Evolutionary conservation across 1,140 invertebrate species (phyloP), one percentile per base, ranked within the genome.

Genomic region (Drosophila asahinai): DNA sequence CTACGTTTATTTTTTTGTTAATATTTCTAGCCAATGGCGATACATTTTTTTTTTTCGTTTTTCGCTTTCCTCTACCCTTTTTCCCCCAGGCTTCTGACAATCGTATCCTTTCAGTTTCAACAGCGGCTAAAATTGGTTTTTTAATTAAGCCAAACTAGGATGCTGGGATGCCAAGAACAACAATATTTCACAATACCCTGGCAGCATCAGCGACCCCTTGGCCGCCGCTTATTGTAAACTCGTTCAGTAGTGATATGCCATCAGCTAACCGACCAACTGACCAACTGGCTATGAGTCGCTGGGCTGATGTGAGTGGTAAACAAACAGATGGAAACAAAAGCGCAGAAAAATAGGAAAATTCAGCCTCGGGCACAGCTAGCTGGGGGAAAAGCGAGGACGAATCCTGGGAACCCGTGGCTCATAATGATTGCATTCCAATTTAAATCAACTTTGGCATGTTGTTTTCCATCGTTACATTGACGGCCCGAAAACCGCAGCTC

Each of bases 111-210:
- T 80, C 84, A 86, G 49, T 75, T 81, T 66, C 75, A 71, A 42
- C 65, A 59, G 52, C 61, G 62, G 74, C 64, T 71, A 47, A 84
- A 84, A 87, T 89, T 84, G 84, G 68, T 83, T 84, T 87, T 87
- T 87, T 87, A 87, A 87, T 87, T 87, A 87, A 87, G 82, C 77
- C 65, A 71, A 75, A 72, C 45, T 68, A 51, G 40, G 33, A 36
- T 36, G 27, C 27, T 30, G 0, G 33, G 33, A 51, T 27, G 40
- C 27, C 63, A 64, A 36, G 59, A 45, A 40, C 38, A 63, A 75
- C 68, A 74, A 45, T 67, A 42, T 74, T 60, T 73, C 62, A 59
- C 72, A 65, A 36, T 51, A n/a, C 15, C 47, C 54, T 51, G 15
- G 27, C 25, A 17, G 15, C 11, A 30, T 3, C 22, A 9, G 36